phyloP scores from a whole-genome alignment of 2,888 invertebrate species.

The Harpagoxenus sublaevis region DNA sequence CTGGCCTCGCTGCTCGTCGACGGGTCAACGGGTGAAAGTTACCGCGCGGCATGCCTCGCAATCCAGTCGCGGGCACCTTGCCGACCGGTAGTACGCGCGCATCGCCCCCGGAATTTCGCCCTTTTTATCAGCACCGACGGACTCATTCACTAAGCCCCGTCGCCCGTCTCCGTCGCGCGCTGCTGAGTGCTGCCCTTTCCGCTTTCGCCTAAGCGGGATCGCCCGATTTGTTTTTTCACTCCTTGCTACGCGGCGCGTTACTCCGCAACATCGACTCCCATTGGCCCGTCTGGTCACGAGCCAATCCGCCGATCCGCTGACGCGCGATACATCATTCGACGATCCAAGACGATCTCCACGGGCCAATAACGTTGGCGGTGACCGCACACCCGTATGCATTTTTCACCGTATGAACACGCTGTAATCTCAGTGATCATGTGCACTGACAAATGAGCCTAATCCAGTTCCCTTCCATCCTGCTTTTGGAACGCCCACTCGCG shows the following conservation, averaged over 20 bases:
- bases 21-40: constrained; percentile 55
- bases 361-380: constrained; percentile 1
- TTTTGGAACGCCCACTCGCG: neutral
- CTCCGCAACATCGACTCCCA: neutral
- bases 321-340: neutral
- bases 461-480: neutral
- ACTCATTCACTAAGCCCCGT: neutral
- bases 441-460: neutral
- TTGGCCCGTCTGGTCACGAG: constrained; percentile 9
- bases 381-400: neutral
- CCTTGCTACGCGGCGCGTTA: neutral
- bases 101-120: constrained; percentile 9
- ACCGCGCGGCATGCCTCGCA: constrained; percentile 28
- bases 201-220: neutral
- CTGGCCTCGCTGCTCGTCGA: constrained; percentile 2
- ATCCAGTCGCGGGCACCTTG: constrained; percentile 2
- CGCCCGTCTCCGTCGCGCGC: constrained; percentile 3
- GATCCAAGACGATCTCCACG: no score
- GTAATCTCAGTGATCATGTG: neutral
- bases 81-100: neutral
- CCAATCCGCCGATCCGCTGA: neutral
- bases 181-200: no score
- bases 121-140: constrained; percentile 18
- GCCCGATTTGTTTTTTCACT: constrained; percentile 18
- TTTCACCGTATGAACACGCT: neutral